Evolutionary conservation across 2,888 invertebrate species (phyloP), one percentile per base, ranked within the genome.

Genomic region (Tromatobia lineatoria): DNA sequence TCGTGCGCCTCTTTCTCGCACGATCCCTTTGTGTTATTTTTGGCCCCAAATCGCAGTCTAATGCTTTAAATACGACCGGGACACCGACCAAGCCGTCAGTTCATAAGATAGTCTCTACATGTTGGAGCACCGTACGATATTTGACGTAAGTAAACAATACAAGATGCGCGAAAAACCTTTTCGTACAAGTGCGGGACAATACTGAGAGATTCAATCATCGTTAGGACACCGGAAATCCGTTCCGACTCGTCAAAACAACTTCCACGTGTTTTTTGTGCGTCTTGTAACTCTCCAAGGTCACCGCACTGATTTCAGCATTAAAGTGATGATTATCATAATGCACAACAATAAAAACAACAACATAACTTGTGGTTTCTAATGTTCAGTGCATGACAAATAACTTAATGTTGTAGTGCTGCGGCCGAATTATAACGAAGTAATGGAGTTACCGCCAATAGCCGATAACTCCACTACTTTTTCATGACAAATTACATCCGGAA

Each of bases 31-130:
- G 93, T 93, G 93, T 93, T 93, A 93, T 93, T 93, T 93, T 93
- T 90, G 92, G 91, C 89, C 87, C 89, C 87, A 88, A 90, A 90
- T 91, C 88, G 87, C 88, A 85, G 91, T 89, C 88, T 88, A 88
- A 93, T 89, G 92, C 93, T 94, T 93, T 94, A 93, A 93, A 94
- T 93, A 94, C 93, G 93, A 92, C 90, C 90, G 92, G 90, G 89
- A 89, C 88, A 88, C 86, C 89, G 88, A 88, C 89, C 91, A 90
- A 89, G 89, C 92, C 92, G 91, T 89, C 93, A 93, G 93, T 93
- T 89, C 88, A 88, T 89, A 61, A 61, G 29, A 34, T 38, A 15
- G 38, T 61, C 38, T 89, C 92, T 92, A 90, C 91, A 94, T 93
- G 93, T 90, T 94, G 92, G 92, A 93, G 88, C 93, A 93, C 87